Evolutionary conservation across 2,888 invertebrate genomes (phyloP), one percentile per base, ranked within the genome.

Genomic region (Ligdia adustata): DNA sequence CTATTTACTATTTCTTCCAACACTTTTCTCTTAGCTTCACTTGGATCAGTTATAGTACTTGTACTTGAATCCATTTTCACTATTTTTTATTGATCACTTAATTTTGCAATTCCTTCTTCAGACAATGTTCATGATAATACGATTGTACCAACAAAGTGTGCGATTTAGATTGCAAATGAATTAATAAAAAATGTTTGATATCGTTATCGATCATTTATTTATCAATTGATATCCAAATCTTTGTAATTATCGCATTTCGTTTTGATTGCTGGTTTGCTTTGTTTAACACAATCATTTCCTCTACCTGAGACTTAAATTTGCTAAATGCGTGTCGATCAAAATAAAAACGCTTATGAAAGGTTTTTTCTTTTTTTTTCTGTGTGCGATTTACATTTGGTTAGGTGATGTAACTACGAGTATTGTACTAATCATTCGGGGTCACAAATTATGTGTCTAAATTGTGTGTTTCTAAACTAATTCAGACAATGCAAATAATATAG

Each of bases 111-210:
- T 34, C 47, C 15, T 46, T 44, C 46, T 42, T 48, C 37, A 40
- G 37, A 52, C 37, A 53, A 50, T 57, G 29, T 52, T 38, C 42
- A 48, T 42, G 16, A 33, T 42, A 37, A 24, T 28, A 14, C 33
- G 16, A 18, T 44, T 62, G 64, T 60, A 64, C 58, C 40, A 49
- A 62, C 63, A 47, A 60, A 57, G 63, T 62, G 60, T 71, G 73
- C 74, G 74, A 76, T 79, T 76, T 68, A 67, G 74, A 82, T 80
- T 75, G 79, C 78, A 69, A 87, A 80, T 82, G 82, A 78, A 77
- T 75, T 72, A 69, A 65, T 69, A 74, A 74, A 75, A 78, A 78
- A 66, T 55, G 56, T 69, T 78, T 59, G 72, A 65, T 82, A 75
- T 74, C 70, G 52, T 64, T 79, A 79, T 82, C 81, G 64, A 57